Conservation (phyloP, 2,888 invertebrate species). For the Cephus spinipes region DNA sequence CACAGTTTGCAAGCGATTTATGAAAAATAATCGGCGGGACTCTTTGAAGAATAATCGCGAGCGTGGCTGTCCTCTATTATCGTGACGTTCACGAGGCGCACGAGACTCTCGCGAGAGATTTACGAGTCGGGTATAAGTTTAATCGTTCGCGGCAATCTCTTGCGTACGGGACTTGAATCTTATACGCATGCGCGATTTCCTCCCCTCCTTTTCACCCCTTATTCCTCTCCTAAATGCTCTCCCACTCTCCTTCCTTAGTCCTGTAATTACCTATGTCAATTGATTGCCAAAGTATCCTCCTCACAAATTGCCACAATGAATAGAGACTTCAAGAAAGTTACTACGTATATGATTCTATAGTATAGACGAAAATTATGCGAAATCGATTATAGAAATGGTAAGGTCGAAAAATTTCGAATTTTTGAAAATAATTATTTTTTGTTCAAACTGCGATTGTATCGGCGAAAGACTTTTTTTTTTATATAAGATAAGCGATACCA, state of each 20-base stretch:
- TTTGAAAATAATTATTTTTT: background rate
- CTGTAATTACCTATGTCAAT: background rate
- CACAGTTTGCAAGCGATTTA: background rate
- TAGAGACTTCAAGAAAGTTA: background rate
- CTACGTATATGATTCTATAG: background rate
- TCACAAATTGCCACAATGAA: background rate
- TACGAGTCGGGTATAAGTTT: background rate
- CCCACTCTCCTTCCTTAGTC: background rate
- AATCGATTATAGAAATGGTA: background rate
- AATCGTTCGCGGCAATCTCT: background rate
- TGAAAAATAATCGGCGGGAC: background rate
- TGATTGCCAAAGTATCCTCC: background rate
- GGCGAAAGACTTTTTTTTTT: background rate
- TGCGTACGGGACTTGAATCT: background rate
- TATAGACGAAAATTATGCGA: background rate
- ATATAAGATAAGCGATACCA: background rate
- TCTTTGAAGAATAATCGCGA: background rate
- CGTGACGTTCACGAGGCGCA: background rate
- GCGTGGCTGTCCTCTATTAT: background rate
- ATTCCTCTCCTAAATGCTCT: background rate
- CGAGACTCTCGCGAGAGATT: background rate
- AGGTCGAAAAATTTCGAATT: background rate
- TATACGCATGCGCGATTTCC: background rate
- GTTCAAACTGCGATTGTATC: background rate
- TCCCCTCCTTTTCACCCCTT: background rate